Conservation (phyloP, 1,140 invertebrate genomes). For the Patella vulgata region DNA sequence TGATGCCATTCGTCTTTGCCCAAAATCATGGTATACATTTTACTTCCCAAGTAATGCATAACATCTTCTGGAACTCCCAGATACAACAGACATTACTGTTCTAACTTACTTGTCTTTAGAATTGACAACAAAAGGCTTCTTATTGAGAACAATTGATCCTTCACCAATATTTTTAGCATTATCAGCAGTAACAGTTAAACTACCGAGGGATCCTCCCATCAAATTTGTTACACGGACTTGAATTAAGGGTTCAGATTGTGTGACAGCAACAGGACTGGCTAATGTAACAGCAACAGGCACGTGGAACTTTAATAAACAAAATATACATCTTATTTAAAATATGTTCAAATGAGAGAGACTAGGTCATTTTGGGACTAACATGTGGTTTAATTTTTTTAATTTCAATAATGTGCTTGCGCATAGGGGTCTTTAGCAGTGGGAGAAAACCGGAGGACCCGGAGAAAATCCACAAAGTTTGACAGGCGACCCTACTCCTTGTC, state of each 20-base stretch:
- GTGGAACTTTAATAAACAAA: conserved; percentile 68
- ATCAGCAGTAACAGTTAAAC: conserved; percentile 78
- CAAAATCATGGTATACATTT: no score
- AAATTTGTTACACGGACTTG: conserved; percentile 83
- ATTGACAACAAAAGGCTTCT: conserved; percentile 71
- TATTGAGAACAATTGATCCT: conserved; percentile 80
- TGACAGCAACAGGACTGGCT: conserved; percentile 78
- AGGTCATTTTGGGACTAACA: no score
- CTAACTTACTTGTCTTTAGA: conserved; percentile 72
- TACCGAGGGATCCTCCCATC: conserved; percentile 79
- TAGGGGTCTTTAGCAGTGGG: no score
- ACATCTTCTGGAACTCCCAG: no score
- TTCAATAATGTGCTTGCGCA: not conserved
- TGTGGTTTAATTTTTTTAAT: not conserved
- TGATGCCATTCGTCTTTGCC: no score
- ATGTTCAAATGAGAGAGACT: no score
- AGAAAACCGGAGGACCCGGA: no score
- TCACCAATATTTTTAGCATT: conserved; percentile 79
- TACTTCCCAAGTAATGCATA: no score
- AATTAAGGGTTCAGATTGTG: conserved; percentile 76
- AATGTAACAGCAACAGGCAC: conserved; percentile 82
- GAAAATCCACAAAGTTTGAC: no score
- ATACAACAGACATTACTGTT: no score
- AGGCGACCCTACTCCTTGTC: no score
- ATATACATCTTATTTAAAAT: conserved; percentile 3